Evolutionary conservation across 2,888 invertebrate genomes (phyloP).

Genomic region (Anodontia alba): DNA sequence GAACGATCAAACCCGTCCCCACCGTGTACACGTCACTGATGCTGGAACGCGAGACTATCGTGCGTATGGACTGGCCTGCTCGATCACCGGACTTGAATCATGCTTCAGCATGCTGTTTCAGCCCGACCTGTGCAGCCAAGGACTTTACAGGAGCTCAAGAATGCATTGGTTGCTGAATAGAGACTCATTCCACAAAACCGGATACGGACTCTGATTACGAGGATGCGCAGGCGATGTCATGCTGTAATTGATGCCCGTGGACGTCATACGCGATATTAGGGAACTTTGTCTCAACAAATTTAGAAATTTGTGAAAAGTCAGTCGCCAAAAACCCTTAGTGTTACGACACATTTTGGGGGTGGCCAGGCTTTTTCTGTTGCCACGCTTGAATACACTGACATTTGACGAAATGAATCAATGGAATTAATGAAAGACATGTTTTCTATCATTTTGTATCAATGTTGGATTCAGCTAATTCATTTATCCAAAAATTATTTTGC

Average conservation of each 20-base stretch:
- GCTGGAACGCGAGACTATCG: conserved; percentile 17
- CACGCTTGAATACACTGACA: too few relatives aligned
- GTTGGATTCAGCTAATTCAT: too few relatives aligned
- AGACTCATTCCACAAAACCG: not conserved
- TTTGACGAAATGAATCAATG: too few relatives aligned
- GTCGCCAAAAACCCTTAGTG: too few relatives aligned
- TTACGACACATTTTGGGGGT: not conserved
- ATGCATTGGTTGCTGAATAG: conserved; percentile 1
- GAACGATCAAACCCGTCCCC: not conserved
- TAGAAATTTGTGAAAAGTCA: not conserved
- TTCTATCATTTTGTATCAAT: too few relatives aligned
- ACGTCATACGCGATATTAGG: not conserved
- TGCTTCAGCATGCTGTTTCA: conserved; percentile 16
- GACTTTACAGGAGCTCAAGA: conserved; percentile 19
- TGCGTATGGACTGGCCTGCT: conserved; percentile 22
- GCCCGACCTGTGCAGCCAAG: conserved; percentile 21
- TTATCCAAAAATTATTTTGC: too few relatives aligned
- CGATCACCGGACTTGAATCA: conserved; percentile 18
- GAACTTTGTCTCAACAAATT: not conserved
- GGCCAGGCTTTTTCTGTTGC: not conserved
- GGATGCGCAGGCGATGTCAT: not conserved
- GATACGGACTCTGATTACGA: not conserved
- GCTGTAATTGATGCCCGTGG: conserved; percentile 7
- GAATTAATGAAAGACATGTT: too few relatives aligned
- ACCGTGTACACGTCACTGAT: not conserved